Conservation (phyloP, 2,888 invertebrate species). For the Physocephala rufipes region DNA sequence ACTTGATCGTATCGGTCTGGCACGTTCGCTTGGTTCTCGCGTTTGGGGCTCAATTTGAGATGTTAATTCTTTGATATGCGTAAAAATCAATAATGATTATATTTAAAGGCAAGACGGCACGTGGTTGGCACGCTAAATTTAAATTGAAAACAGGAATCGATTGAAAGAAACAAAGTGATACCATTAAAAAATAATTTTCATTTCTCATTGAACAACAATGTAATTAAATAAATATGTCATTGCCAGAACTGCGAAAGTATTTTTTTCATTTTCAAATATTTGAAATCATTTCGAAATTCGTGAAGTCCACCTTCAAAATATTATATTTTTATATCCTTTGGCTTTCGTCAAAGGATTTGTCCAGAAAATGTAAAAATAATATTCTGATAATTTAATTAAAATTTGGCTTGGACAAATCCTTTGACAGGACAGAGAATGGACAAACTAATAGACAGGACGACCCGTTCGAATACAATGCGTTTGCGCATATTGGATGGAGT, state of each 20-base stretch:
- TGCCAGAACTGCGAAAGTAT: not conserved
- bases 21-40: no score
- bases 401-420: not conserved
- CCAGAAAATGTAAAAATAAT: not conserved
- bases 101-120: constrained; percentile 27
- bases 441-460: not conserved
- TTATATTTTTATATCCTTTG: not conserved
- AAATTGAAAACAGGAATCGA: no score
- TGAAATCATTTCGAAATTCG: not conserved
- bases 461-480: constrained; percentile 18
- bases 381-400: constrained; percentile 17
- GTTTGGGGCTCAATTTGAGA: constrained; percentile 22
- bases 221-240: no score
- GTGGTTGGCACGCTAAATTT: constrained; percentile 33
- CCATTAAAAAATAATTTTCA: no score
- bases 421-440: not conserved
- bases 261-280: not conserved
- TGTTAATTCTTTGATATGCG: constrained; percentile 24
- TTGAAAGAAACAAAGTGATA: no score
- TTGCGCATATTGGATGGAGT: constrained; percentile 1
- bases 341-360: not conserved
- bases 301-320: not conserved
- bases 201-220: no score
- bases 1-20: constrained; percentile 13
- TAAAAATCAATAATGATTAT: constrained; percentile 24